Conservation (phyloP, 2,888 invertebrate species). For the Balanococcus diminutus region DNA sequence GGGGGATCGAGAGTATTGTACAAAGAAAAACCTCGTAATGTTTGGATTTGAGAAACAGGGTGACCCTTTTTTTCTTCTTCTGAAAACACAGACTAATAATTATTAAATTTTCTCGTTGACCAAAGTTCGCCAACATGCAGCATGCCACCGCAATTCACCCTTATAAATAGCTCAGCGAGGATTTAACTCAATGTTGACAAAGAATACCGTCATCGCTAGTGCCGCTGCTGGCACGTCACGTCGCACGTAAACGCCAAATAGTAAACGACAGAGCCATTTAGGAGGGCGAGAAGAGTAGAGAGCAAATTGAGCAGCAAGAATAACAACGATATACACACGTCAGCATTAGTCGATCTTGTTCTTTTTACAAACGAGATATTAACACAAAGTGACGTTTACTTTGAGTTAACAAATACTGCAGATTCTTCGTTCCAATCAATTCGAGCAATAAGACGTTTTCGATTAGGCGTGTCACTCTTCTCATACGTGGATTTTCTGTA, state of each 20-base stretch:
- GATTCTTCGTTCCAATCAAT: background rate
- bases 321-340: background rate
- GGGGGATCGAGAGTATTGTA: no score
- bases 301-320: background rate
- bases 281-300: no score
- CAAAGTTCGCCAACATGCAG: background rate
- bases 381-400: background rate
- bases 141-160: no score
- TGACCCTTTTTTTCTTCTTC: no score
- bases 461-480: background rate
- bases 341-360: background rate
- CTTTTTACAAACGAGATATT: slow-evolving; percentile 11
- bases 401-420: background rate
- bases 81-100: background rate
- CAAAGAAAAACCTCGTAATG: no score
- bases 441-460: background rate
- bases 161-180: background rate
- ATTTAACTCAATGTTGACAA: background rate
- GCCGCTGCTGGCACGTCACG: no score
- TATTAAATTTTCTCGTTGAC: slow-evolving; percentile 1
- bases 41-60: background rate
- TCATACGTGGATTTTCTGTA: no score
- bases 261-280: background rate
- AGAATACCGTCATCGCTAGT: no score
- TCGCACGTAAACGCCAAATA: no score